These are phyloP conservation scores for Zosterops pallidus DNA, from an alignment of 2,113 vertebrate species.

Conservation along the genomic window DNA sequence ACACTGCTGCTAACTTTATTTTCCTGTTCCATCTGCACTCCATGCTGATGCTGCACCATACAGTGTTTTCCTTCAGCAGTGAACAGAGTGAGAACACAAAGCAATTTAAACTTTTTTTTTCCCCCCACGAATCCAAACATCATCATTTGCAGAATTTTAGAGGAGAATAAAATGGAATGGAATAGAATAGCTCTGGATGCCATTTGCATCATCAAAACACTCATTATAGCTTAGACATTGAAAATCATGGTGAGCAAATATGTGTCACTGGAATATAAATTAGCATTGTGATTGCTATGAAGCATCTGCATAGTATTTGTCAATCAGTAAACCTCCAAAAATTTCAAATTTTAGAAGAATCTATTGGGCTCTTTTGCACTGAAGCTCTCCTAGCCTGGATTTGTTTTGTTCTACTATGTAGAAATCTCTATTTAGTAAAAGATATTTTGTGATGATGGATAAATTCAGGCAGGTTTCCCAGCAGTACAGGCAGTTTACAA, in stretches of 20 bases:
- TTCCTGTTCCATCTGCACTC: background rate
- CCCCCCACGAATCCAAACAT: background rate
- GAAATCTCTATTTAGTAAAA: background rate
- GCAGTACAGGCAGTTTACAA: background rate
- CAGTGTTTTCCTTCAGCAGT: background rate
- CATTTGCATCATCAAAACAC: constrained; percentile 24
- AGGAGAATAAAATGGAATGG: background rate
- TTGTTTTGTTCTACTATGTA: background rate
- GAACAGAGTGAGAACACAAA: constrained; percentile 16
- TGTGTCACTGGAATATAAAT: background rate
- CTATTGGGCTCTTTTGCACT: background rate
- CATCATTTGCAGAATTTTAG: background rate
- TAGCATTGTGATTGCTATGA: background rate
- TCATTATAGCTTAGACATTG: background rate
- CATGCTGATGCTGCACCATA: background rate
- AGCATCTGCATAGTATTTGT: background rate
- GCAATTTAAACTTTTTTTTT: background rate
- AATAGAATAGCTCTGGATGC: background rate
- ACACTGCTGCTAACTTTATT: background rate
- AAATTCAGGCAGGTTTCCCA: background rate
- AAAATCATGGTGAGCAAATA: background rate
- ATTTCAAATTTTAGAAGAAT: background rate
- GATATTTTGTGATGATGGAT: background rate
- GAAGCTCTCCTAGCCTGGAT: background rate
- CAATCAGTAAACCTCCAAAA: background rate